Percentiles rank a stretch among this genome's conserved stretches.
Evolutionary conservation across 2,113 vertebrate genomes (phyloP).

Genomic region (Butorides virescens): DNA sequence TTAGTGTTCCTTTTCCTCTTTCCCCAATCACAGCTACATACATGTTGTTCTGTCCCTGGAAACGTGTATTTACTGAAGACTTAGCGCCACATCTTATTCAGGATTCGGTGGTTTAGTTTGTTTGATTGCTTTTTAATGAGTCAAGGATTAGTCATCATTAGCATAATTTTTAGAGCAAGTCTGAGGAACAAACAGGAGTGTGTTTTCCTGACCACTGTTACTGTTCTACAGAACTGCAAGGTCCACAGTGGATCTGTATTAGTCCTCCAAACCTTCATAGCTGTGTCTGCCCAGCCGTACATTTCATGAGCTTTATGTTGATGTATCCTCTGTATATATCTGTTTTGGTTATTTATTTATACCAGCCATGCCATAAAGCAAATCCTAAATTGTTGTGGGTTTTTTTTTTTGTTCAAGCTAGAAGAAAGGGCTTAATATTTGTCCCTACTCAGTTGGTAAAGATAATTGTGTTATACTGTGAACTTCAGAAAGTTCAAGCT

Average conservation of each 20-base stretch:
- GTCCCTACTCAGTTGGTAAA: neutral
- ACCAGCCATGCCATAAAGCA: neutral
- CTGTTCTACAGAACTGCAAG: neutral
- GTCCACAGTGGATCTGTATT: neutral
- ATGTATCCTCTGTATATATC: neutral
- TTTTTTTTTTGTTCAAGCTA: neutral
- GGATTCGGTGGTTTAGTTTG: neutral
- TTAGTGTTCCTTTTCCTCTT: neutral
- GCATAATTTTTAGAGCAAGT: neutral
- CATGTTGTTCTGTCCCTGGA: neutral
- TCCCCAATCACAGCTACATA: neutral
- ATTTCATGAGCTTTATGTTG: neutral
- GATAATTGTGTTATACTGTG: neutral
- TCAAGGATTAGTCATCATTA: neutral
- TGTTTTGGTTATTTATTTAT: neutral
- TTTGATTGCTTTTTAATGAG: neutral
- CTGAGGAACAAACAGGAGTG: neutral
- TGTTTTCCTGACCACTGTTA: neutral
- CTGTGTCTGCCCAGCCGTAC: neutral
- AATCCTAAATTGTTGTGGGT: neutral
- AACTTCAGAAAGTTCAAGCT: neutral
- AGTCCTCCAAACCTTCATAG: neutral
- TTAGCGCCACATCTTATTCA: neutral
- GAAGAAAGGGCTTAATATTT: neutral
- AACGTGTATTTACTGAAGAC: neutral